Evolutionary conservation across 2,888 invertebrate species (phyloP), one percentile per base, ranked within the genome.

Genomic region (Microctonus hyperodae): DNA sequence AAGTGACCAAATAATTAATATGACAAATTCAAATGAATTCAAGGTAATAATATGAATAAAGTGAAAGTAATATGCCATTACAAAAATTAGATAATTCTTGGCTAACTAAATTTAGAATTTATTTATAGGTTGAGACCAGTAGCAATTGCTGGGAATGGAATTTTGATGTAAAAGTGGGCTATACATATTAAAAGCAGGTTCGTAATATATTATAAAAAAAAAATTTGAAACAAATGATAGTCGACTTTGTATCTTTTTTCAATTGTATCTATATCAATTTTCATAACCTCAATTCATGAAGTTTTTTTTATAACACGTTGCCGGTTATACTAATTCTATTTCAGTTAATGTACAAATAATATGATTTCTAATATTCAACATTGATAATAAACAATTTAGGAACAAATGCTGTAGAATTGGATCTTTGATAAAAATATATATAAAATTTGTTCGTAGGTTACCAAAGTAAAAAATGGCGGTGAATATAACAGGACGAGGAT

Each of bases 91-190:
- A 44, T 44, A 44, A 44, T 44, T 44, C 28, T 20, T 7, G 16
- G 44, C 5, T 6, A 25, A 31, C 65, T 80, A 81, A 79, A 78
- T 76, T 78, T 78, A 78, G 78, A 75, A 77, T 78, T 79, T 82
- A 82, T 82, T 82, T 81, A 78, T 82, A 81, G 82, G 75, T 79
- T 76, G 77, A 74, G 80, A 80, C 81, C n/a, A n/a, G n/a, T 75
- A 75, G 74, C 33, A 51, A 55, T 50, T 59, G 40, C 58, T 16
- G 59, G 58, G 58, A 28, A 58, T 9, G 31, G 23, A 60, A 75
- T 75, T 75, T 70, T 71, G 65, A 71, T 75, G 71, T 72, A 72
- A 74, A 75, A 71, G 75, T 72, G 72, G 72, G 73, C 76, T 76
- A 74, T 73, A 73, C 31, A 23, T 28, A 60, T 25, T 60, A 28